Base-by-base conservation (phyloP, 2,888 invertebrate species). In the Alentia gelatinosa region DNA sequence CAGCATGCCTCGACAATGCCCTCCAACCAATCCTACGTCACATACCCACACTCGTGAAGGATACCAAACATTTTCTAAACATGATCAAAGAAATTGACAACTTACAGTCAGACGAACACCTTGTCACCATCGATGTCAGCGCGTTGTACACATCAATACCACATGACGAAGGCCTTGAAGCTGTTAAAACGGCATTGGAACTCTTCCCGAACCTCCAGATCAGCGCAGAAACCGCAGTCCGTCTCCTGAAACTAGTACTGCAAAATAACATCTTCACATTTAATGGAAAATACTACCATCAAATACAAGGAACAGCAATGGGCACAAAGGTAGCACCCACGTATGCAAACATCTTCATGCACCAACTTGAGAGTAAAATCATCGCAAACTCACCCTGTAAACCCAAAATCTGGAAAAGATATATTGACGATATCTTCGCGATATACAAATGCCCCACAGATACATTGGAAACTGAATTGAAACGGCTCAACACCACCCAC, bases 321-420 rank as follows among this genome's bases (percentile, higher is more conserved):
- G 47, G 47, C 47, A 47, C 47, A n/a, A n/a, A n/a, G n/a, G n/a
- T n/a, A n/a, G n/a, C n/a, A n/a, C n/a, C n/a, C n/a, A n/a, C n/a
- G n/a, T 47, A 47, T 47, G n/a, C n/a, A 37, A 4, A 19, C 40
- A 47, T 86, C 86, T 86, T 86, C 86, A 86, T 86, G 86, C 3
- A 26, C 47, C 7, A 47, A 26, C 40, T 86, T 37, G 86, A 86
- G 30, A 86, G 4, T 3, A 23, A 40, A 33, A 12, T 40, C 7
- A 12, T 42, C 3, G n/a, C 9, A 42, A 19, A 40, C 40, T 9
- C 9, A 7, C 4, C 9, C 7, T 33, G 37, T n/a, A 12, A 86
- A 30, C 86, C 86, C 4, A 86, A n/a, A 3, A 39, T 12, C 39
- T 86, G 86, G 86, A 26, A 26, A 9, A 39, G 86, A 47, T 86